These are phyloP conservation scores for Xiphophorus birchmanni DNA, from an alignment of 2,797 vertebrate genomes.

Conservation along the genomic window DNA sequence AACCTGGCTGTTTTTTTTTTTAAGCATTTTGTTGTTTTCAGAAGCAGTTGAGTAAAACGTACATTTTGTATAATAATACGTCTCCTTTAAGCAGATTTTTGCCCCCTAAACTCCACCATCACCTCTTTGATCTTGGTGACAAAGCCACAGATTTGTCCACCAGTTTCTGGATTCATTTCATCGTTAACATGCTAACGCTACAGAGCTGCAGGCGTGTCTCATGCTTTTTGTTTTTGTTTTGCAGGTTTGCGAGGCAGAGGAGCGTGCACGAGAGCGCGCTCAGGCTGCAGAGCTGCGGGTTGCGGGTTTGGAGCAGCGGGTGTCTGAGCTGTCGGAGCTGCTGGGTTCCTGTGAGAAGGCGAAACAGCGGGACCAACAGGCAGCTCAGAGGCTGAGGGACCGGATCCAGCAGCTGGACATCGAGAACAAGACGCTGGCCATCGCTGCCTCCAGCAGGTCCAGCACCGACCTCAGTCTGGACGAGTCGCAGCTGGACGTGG, in stretches of 20 bases:
- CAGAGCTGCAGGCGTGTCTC: neutral
- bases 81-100: too few relatives aligned
- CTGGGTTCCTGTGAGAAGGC: conserved; percentile 88
- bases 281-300: conserved; percentile 87
- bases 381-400: conserved; percentile 87
- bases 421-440: conserved; percentile 91
- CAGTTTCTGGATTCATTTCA: too few relatives aligned
- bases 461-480: conserved; percentile 69
- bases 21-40: too few relatives aligned
- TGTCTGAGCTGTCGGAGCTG: conserved; percentile 88
- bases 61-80: too few relatives aligned
- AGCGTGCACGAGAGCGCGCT: conserved; percentile 82
- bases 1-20: too few relatives aligned
- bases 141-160: too few relatives aligned
- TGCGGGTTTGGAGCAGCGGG: conserved; percentile 86
- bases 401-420: conserved; percentile 89
- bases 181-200: neutral
- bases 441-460: conserved; percentile 80
- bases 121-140: too few relatives aligned
- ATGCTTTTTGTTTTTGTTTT: neutral
- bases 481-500: conserved; percentile 83
- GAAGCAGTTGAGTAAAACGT: too few relatives aligned
- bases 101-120: too few relatives aligned
- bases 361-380: conserved; percentile 87
- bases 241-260: conserved; percentile 84